Conservation (phyloP, 2,113 vertebrate genomes). For the Bos indicus region DNA sequence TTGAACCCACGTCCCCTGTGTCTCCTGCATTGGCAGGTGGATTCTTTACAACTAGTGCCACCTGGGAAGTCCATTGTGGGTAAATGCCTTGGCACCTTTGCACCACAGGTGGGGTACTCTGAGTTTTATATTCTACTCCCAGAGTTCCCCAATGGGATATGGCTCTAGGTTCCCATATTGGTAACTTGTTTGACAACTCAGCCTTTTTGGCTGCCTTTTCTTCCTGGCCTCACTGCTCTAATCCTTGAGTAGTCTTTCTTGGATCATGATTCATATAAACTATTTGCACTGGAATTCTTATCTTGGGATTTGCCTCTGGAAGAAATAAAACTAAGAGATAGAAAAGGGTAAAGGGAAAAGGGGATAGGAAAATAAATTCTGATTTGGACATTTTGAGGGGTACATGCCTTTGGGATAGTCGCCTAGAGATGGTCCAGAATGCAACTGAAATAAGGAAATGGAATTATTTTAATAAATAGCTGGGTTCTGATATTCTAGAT, state of each 20-base stretch:
- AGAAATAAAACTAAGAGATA: not conserved
- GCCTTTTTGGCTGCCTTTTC: not conserved
- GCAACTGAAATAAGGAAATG: not conserved
- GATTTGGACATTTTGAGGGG: not conserved
- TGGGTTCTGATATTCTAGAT: not conserved
- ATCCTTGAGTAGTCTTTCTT: not conserved
- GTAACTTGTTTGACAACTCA: not conserved
- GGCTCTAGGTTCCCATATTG: not conserved
- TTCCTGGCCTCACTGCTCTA: not conserved
- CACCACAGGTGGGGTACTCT: not conserved
- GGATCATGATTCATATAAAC: not conserved
- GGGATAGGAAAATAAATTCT: not conserved
- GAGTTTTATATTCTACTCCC: not conserved
- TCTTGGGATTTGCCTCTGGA: not conserved
- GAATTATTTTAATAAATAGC: not conserved
- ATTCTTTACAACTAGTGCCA: not conserved
- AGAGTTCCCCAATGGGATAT: not conserved
- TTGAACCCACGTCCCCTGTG: not conserved
- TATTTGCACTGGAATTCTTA: not conserved
- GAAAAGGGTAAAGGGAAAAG: not conserved
- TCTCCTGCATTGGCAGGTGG: not conserved
- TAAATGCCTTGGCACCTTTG: not conserved
- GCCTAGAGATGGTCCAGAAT: not conserved
- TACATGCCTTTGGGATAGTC: not conserved
- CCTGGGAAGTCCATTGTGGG: not conserved